Evolutionary conservation across 2,888 invertebrate genomes (phyloP), one percentile per base, ranked within the genome.

Genomic region (Brenthis daphne): DNA sequence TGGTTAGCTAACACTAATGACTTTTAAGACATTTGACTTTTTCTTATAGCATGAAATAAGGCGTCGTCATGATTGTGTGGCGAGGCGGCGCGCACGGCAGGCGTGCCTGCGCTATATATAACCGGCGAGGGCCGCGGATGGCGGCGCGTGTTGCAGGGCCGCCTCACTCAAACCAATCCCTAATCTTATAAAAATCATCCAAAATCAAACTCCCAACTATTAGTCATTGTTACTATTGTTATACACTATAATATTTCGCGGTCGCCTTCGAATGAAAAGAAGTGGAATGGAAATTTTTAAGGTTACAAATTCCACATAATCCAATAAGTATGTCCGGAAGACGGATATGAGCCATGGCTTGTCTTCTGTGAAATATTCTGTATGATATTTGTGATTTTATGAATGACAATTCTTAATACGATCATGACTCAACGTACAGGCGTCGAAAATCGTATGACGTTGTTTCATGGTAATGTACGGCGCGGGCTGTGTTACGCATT

Each of bases 61-160:
- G 85, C 82, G 85, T 86, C 83, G 86, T 85, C 84, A 82, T 82
- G 85, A 88, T 87, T 88, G 88, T 88, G 84, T 84, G 84, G 80
- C 81, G 86, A 81, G 81, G 82, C 81, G 83, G 77, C 73, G 80
- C 74, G 78, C 79, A 76, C 81, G 85, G 86, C 86, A 82, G 85
- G 89, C 88, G 86, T 87, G 90, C 87, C 85, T 80, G 85, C 78
- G 86, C 91, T 92, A 92, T 87, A 90, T 90, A 85, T 91, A 92
- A 83, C 81, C 82, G 73, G 85, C 86, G 90, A 90, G 91, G 90
- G 89, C 88, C 86, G 86, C 82, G 80, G 77, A 82, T 80, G 79
- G 79, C 78, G 80, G 79, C 78, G 70, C 63, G 76, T 73, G 77
- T 76, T 76, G 79, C 79, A 84, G 84, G 86, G 84, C 85, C 82